These are phyloP conservation scores for Poecilia velifera DNA, from an alignment of 2,797 vertebrate genomes.

Conservation along the genomic window DNA sequence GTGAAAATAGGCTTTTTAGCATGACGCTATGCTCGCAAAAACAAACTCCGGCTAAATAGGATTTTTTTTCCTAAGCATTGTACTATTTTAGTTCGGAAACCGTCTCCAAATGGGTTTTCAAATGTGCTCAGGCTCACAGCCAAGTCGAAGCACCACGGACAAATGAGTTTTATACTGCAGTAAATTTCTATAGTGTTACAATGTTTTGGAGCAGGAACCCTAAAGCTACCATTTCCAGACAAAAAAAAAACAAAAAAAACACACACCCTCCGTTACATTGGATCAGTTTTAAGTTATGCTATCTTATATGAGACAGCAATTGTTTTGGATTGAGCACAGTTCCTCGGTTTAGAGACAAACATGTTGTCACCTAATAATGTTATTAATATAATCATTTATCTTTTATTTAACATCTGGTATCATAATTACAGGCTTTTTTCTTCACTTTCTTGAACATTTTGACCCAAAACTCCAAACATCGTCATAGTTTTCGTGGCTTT, in stretches of 20 bases:
- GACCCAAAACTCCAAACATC: neutral
- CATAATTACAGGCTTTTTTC: neutral
- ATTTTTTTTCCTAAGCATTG: conserved; percentile 71
- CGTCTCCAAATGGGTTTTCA: conserved; percentile 67
- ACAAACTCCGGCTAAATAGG: conserved; percentile 77
- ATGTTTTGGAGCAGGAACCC: conserved; percentile 41
- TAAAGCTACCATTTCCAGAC: conserved; percentile 32
- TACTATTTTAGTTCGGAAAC: conserved; percentile 68
- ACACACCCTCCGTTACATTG: conserved; percentile 31
- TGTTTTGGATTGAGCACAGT: conserved; percentile 5
- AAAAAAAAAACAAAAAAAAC: conserved; percentile 20
- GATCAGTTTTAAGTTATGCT: conserved; percentile 21
- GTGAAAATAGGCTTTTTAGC: conserved; percentile 80
- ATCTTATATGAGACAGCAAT: conserved; percentile 24
- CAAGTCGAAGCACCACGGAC: conserved; percentile 66
- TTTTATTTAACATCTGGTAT: neutral
- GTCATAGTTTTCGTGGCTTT: neutral
- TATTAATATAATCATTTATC: conserved; percentile 9
- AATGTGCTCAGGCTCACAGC: conserved; percentile 67
- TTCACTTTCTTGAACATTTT: neutral
- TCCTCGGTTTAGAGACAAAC: conserved; percentile 20
- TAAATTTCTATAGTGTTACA: conserved; percentile 45
- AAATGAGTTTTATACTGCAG: conserved; percentile 63
- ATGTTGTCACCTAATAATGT: conserved; percentile 11
- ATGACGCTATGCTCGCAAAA: conserved; percentile 72